A percentile compares a stretch with the other conserved stretches of the same genome.
Evolutionary conservation across 1,140 invertebrate genomes (phyloP).

Genomic region (Littorina saxatilis): DNA sequence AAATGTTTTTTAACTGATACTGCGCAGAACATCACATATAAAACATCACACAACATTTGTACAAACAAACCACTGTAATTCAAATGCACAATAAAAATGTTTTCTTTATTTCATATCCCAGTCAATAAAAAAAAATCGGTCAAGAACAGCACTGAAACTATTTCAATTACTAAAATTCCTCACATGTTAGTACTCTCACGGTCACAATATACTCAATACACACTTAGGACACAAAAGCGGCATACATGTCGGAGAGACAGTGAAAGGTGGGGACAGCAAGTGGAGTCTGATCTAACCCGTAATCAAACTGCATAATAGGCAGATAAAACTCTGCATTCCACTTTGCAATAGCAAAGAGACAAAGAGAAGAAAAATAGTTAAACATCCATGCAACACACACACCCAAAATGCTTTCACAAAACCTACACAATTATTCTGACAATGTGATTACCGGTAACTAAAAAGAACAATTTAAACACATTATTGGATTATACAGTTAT

Average conservation of each 20-base stretch:
- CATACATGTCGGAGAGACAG: neutral
- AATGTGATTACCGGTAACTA: too few relatives aligned
- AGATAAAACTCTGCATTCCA: conserved; percentile 35
- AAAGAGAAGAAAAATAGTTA: neutral
- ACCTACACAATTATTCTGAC: too few relatives aligned
- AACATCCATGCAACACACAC: neutral
- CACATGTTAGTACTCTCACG: too few relatives aligned
- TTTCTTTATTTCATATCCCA: neutral
- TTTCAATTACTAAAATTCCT: too few relatives aligned
- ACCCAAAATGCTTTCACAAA: neutral
- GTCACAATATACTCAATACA: too few relatives aligned
- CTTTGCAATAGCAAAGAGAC: conserved; percentile 37
- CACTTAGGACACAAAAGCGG: neutral
- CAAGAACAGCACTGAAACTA: neutral
- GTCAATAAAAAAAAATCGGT: neutral
- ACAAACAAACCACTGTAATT: too few relatives aligned
- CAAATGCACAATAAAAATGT: neutral
- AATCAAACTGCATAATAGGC: conserved; percentile 24
- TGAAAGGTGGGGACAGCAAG: neutral
- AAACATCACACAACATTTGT: too few relatives aligned
- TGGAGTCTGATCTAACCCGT: conserved; percentile 11
- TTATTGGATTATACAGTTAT: too few relatives aligned
- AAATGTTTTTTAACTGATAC: too few relatives aligned
- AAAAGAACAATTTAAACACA: too few relatives aligned
- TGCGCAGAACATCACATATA: too few relatives aligned